phyloP scores from a whole-genome alignment of 2,113 vertebrate genomes.

The Dromas ardeola region DNA sequence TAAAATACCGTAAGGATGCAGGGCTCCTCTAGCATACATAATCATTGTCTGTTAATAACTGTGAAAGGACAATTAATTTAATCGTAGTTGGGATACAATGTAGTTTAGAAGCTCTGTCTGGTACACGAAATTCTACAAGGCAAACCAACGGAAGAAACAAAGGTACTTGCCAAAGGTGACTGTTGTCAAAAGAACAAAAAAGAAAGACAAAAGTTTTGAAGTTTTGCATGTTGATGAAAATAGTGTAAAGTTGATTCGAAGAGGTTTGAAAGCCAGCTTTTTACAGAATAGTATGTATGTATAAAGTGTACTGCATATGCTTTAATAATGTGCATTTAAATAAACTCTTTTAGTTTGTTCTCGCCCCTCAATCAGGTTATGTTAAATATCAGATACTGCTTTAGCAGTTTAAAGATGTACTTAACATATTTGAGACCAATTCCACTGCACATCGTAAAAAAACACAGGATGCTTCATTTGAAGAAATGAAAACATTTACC shows the following conservation, averaged over 20 bases:
- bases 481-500: neutral
- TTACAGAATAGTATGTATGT: neutral
- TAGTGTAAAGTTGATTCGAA: neutral
- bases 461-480: neutral
- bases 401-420: neutral
- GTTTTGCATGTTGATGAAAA: neutral
- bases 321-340: neutral
- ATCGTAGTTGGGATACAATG: neutral
- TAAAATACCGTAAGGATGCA: neutral
- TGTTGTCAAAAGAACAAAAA: neutral
- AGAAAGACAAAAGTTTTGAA: neutral
- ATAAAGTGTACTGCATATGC: neutral
- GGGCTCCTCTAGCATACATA: neutral
- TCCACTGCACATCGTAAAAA: neutral
- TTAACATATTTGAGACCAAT: neutral
- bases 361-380: rapidly evolving
- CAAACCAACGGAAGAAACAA: neutral
- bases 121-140: neutral
- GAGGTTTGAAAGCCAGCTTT: neutral
- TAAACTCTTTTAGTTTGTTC: neutral
- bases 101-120: neutral
- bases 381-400: neutral
- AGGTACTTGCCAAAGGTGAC: neutral
- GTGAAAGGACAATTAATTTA: neutral
- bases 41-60: no score